A percentile compares a stretch with the other conserved stretches of the same genome.
Evolutionary conservation across 2,113 vertebrate species (phyloP).

Genomic region (Coryphaenoides rupestris): DNA sequence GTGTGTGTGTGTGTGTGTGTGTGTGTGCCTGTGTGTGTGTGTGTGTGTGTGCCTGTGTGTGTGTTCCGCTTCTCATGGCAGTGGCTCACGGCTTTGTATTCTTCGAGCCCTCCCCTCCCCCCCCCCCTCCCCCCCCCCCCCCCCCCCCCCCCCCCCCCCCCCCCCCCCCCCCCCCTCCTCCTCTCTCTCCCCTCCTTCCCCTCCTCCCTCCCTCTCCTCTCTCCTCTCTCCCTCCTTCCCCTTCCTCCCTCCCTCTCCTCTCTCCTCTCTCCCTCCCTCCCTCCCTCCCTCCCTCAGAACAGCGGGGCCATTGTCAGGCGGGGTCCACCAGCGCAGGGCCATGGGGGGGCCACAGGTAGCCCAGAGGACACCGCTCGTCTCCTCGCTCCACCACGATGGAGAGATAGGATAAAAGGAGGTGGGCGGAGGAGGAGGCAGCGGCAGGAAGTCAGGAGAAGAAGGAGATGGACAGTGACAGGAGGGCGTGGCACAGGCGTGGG

Average conservation of each 20-base stretch:
- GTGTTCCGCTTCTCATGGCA: not conserved
- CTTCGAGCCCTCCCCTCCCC: not conserved
- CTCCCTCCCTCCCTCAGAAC: constrained; percentile 42
- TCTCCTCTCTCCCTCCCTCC: constrained; percentile 9
- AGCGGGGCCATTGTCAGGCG: constrained; percentile 54
- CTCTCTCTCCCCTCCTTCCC: not conserved
- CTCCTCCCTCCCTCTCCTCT: constrained; percentile 13
- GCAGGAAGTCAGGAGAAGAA: constrained; percentile 48
- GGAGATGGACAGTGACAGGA: constrained; percentile 53
- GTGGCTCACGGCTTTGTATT: no score
- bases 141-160: not conserved
- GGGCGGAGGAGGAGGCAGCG: constrained; percentile 15
- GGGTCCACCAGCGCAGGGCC: constrained; percentile 45
- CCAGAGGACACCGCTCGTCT: constrained; percentile 61
- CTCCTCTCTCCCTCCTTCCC: constrained; percentile 3
- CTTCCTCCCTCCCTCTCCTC: constrained; percentile 9
- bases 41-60: not conserved
- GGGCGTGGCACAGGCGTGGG: constrained; percentile 1
- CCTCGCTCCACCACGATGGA: constrained; percentile 30
- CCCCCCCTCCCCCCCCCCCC: constrained; percentile 8
- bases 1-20: constrained; percentile 12
- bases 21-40: no score
- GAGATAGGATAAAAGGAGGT: no score
- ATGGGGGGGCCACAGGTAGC: constrained; percentile 57
- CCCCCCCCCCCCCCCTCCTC: constrained; percentile 16